Evolutionary conservation across 2,113 vertebrate genomes (phyloP).

Genomic region (Antechinus flavipes): DNA sequence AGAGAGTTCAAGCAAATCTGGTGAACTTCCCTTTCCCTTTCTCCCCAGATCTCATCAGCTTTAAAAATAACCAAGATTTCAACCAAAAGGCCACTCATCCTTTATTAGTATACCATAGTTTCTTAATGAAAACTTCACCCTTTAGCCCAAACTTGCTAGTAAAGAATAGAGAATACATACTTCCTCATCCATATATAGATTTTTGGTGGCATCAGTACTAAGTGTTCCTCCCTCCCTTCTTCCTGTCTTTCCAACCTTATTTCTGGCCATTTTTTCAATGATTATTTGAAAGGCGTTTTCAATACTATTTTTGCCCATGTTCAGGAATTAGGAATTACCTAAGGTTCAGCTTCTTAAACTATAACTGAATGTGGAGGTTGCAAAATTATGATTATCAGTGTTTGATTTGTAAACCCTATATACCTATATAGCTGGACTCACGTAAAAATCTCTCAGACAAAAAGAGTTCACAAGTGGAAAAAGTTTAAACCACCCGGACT

Average conservation of each 20-base stretch:
- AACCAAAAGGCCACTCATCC: background rate
- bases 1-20: constrained; percentile 99
- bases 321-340: background rate
- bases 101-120: constrained; percentile 2
- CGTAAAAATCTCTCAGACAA: too few relatives aligned
- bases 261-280: constrained; percentile 5
- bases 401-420: too few relatives aligned
- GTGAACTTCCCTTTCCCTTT: constrained; percentile 81
- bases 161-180: background rate
- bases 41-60: background rate
- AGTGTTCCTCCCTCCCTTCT: background rate
- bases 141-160: background rate
- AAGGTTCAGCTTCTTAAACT: background rate
- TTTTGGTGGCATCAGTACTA: constrained; percentile 3
- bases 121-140: constrained; percentile 18
- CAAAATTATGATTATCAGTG: too few relatives aligned
- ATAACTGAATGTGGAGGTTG: too few relatives aligned
- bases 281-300: constrained; percentile 34
- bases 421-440: too few relatives aligned
- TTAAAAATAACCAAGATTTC: constrained; percentile 28
- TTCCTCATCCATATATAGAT: constrained; percentile 18
- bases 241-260: constrained; percentile 18
- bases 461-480: too few relatives aligned
- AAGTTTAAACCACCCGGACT: too few relatives aligned
- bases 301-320: background rate